Evolutionary conservation across 2,113 vertebrate species (phyloP).

Genomic region (Rhabdornis inornatus): DNA sequence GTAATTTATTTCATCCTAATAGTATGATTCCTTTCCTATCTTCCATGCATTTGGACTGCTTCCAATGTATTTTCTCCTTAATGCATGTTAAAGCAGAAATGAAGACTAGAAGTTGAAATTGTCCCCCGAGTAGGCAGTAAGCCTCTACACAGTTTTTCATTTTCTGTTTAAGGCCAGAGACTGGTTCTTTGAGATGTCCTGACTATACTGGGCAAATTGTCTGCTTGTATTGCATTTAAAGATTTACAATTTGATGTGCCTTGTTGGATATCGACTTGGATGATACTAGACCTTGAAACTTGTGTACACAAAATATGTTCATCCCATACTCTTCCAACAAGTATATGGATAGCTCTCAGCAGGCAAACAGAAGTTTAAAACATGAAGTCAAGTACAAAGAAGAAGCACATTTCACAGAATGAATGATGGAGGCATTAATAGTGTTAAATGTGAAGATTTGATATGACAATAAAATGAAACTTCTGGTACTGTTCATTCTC

Average conservation of each 20-base stretch:
- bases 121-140: not conserved
- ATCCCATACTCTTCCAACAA: not conserved
- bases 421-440: not conserved
- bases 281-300: not conserved
- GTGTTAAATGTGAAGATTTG: not conserved
- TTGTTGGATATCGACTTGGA: not conserved
- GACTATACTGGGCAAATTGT: not conserved
- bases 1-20: not conserved
- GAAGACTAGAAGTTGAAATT: not conserved
- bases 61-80: not conserved
- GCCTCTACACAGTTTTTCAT: not conserved
- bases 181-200: not conserved
- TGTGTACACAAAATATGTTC: not conserved
- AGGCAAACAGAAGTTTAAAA: not conserved
- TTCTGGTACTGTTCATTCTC: not conserved
- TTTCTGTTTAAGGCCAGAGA: not conserved
- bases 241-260: not conserved
- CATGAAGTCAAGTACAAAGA: not conserved
- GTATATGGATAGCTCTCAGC: not conserved
- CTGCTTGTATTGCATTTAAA: not conserved
- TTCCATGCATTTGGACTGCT: not conserved
- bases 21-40: not conserved
- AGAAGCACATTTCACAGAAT: not conserved
- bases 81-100: not conserved
- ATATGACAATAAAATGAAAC: slow-evolving; percentile 20